A percentile compares a stretch with the other conserved stretches of the same genome.
Conservation (phyloP, 2,113 vertebrate genomes). For the Oreochromis tanganicae region DNA sequence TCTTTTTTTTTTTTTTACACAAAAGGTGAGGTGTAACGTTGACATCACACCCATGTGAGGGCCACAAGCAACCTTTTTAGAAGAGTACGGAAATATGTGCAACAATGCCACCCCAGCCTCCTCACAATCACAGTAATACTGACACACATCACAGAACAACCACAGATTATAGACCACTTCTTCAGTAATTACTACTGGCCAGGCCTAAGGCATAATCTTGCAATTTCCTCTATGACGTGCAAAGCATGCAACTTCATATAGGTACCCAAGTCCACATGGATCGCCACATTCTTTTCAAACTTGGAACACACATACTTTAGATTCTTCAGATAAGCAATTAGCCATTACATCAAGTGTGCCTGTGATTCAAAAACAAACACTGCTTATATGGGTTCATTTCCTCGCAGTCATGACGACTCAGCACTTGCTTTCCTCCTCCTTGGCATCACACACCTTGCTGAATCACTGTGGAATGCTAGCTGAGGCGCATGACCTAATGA, state of each 20-base stretch:
- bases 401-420: not conserved
- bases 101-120: slow-evolving; percentile 47
- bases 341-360: slow-evolving; percentile 1
- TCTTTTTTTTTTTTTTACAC: not conserved
- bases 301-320: slow-evolving; percentile 17
- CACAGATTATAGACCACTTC: slow-evolving; percentile 76
- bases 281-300: slow-evolving; percentile 5
- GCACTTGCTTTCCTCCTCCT: not conserved
- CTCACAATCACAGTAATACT: slow-evolving; percentile 59
- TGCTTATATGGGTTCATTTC: slow-evolving; percentile 17
- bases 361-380: slow-evolving; percentile 17
- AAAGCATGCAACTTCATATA: slow-evolving; percentile 49
- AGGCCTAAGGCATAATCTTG: slow-evolving; percentile 71
- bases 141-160: slow-evolving; percentile 64
- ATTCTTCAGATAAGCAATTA: slow-evolving; percentile 48
- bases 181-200: slow-evolving; percentile 70
- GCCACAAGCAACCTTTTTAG: slow-evolving; percentile 30
- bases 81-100: slow-evolving; percentile 33
- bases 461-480: not conserved
- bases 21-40: slow-evolving; percentile 17
- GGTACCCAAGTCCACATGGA: not conserved
- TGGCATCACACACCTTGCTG: slow-evolving; percentile 22
- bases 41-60: not conserved
- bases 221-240: slow-evolving; percentile 70
- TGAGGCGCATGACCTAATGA: not conserved